phyloP scores from a whole-genome alignment of 2,797 vertebrate species.

The Semotilus atromaculatus region DNA sequence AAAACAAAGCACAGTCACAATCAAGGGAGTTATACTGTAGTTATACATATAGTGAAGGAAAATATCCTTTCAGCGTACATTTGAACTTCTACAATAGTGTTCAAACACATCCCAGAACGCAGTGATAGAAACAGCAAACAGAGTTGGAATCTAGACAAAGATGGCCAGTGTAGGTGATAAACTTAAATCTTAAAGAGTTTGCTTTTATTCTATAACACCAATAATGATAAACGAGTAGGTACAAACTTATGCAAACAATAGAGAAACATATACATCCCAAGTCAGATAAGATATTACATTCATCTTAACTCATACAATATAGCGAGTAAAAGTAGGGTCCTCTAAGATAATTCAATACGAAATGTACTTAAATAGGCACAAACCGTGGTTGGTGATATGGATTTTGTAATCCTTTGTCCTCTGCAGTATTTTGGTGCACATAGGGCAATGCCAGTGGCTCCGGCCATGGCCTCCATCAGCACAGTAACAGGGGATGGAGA shows the following conservation, averaged over 20 bases:
- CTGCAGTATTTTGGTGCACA: constrained; percentile 18
- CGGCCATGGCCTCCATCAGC: constrained; percentile 18
- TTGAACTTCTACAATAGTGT: neutral
- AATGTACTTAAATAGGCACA: neutral
- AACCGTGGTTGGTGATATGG: constrained; percentile 36
- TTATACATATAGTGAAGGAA: neutral
- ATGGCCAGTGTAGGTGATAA: neutral
- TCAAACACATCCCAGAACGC: neutral
- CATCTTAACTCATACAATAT: neutral
- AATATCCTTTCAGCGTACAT: neutral
- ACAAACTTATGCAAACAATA: neutral
- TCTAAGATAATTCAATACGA: neutral
- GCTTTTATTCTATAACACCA: neutral
- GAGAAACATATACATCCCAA: neutral
- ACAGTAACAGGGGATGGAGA: constrained; percentile 34
- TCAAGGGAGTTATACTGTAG: neutral
- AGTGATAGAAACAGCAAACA: neutral
- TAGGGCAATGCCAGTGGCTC: constrained; percentile 44
- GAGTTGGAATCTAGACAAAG: neutral
- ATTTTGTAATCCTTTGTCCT: constrained; percentile 21
- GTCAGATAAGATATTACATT: neutral
- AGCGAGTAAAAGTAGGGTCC: neutral
- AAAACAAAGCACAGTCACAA: neutral
- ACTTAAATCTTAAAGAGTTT: neutral
- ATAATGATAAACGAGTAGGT: neutral